These are phyloP conservation scores for Actinemys pallida DNA, from an alignment of 2,113 vertebrate species.

Conservation along the genomic window DNA sequence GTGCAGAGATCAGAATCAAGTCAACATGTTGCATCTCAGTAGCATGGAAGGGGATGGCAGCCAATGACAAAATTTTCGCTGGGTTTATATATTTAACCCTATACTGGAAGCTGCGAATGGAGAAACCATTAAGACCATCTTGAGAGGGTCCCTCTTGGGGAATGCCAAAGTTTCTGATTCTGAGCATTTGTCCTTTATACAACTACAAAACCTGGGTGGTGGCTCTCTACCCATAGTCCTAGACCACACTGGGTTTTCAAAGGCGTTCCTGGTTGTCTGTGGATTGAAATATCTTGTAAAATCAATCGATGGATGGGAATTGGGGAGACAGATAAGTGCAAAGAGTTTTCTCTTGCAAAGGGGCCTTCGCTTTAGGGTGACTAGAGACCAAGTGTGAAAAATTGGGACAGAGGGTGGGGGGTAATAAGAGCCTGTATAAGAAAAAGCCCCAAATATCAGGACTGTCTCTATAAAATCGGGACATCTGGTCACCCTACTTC, in stretches of 20 bases:
- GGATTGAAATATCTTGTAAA: not conserved
- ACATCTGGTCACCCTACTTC: too few relatives aligned
- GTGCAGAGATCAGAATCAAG: not conserved
- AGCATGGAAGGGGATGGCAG: not conserved
- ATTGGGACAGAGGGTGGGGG: too few relatives aligned
- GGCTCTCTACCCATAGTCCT: not conserved
- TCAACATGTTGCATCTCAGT: not conserved
- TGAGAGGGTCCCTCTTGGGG: not conserved
- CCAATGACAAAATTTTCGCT: not conserved
- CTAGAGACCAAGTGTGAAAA: too few relatives aligned
- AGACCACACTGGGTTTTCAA: not conserved
- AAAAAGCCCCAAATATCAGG: too few relatives aligned
- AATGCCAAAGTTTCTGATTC: not conserved
- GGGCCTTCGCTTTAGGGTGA: not conserved
- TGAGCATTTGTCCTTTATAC: not conserved
- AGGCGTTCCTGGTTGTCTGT: not conserved
- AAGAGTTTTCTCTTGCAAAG: not conserved
- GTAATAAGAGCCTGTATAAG: too few relatives aligned
- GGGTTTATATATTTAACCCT: not conserved
- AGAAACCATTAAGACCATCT: not conserved
- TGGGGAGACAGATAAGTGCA: not conserved
- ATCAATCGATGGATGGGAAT: not conserved
- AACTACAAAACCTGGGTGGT: not conserved
- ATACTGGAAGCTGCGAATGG: not conserved
- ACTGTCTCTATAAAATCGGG: too few relatives aligned